Conservation (phyloP, 2,888 invertebrate genomes). For the Arctia plantaginis region DNA sequence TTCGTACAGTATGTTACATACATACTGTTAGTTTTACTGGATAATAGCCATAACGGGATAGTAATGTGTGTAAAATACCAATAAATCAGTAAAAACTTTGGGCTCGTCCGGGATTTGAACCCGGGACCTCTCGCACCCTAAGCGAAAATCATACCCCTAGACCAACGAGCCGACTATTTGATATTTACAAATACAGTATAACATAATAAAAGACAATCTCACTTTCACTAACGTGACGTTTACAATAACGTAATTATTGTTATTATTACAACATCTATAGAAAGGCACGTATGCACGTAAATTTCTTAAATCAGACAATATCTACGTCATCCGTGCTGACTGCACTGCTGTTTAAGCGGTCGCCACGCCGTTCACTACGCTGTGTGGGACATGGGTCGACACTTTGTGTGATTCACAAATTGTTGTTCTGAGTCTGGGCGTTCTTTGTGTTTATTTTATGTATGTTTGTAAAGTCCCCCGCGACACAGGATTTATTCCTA, state of each 20-base stretch:
- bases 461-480: too few relatives aligned
- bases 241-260: too few relatives aligned
- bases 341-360: too few relatives aligned
- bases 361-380: too few relatives aligned
- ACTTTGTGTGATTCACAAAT: too few relatives aligned
- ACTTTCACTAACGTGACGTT: neutral
- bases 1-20: too few relatives aligned
- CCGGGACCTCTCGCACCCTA: constrained; percentile 87
- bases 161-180: constrained; percentile 78
- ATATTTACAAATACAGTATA: neutral
- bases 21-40: too few relatives aligned
- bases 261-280: neutral
- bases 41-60: neutral
- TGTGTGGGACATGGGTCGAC: too few relatives aligned
- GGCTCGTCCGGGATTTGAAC: constrained; percentile 86
- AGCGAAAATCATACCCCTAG: constrained; percentile 87
- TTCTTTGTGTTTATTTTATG: too few relatives aligned
- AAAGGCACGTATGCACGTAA: neutral
- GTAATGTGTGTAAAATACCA: neutral
- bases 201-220: neutral
- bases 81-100: constrained; percentile 46
- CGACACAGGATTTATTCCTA: too few relatives aligned
- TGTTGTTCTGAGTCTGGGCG: too few relatives aligned
- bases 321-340: too few relatives aligned
- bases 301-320: neutral